Evolutionary conservation across 2,113 vertebrate species (phyloP).

Genomic region (Hepsetus odoe): DNA sequence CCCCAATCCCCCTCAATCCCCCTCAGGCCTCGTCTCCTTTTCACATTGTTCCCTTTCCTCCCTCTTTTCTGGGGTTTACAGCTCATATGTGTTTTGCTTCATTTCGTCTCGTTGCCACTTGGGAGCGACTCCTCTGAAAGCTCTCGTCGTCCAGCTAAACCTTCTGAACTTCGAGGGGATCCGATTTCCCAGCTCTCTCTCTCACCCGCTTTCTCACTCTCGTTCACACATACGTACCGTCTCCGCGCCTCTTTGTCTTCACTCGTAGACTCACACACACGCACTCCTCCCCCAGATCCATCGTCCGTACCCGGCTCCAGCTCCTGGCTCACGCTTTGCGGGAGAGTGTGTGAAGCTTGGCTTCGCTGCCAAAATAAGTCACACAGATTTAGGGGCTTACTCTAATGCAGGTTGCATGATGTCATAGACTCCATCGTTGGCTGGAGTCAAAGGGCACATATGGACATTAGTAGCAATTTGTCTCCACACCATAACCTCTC

Average conservation of each 20-base stretch:
- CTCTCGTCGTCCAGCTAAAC: neutral
- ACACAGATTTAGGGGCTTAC: conserved; percentile 25
- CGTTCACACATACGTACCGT: conserved; percentile 34
- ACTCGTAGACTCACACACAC: no score
- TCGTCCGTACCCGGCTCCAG: conserved; percentile 12
- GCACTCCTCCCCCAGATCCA: neutral
- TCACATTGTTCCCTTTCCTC: neutral
- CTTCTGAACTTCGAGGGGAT: conserved; percentile 34
- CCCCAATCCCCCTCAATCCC: neutral
- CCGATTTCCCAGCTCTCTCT: conserved; percentile 36
- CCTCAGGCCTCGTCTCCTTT: neutral
- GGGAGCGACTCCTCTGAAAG: conserved; percentile 37
- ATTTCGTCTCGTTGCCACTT: conserved; percentile 23
- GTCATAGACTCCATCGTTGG: conserved; percentile 38
- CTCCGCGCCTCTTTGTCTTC: conserved; percentile 19
- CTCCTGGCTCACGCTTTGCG: neutral
- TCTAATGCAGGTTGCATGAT: conserved; percentile 31
- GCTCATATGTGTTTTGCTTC: conserved; percentile 38
- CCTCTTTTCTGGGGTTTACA: conserved; percentile 33
- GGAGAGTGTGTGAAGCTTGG: neutral
- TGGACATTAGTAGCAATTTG: conserved; percentile 47
- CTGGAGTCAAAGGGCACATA: conserved; percentile 39
- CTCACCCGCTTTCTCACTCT: conserved; percentile 12
- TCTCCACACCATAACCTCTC: neutral
- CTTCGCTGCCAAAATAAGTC: conserved; percentile 37